Evolutionary conservation across 2,797 vertebrate species (phyloP).

Genomic region (Dryobates pubescens): DNA sequence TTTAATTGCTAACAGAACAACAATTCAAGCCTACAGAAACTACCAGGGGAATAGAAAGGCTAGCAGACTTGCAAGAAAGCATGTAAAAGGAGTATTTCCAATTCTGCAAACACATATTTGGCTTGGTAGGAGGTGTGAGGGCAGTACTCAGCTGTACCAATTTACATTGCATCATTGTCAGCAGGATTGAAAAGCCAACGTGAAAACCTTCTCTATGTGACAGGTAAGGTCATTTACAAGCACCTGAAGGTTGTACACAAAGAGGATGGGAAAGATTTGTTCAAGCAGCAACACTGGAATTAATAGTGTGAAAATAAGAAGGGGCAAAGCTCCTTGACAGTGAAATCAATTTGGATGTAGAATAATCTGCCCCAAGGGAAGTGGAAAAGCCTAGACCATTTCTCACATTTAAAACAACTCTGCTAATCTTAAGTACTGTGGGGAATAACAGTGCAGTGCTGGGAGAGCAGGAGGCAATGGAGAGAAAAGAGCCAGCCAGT

Average conservation of each 20-base stretch:
- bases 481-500: neutral
- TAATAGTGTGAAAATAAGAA: constrained; percentile 28
- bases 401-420: constrained; percentile 41
- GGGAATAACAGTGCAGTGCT: neutral
- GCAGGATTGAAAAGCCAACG: neutral
- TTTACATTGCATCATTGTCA: neutral
- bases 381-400: neutral
- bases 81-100: neutral
- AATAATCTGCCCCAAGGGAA: constrained; percentile 33
- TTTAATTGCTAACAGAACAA: constrained; percentile 8
- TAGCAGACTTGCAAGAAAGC: neutral
- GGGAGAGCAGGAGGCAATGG: neutral
- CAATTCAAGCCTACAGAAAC: neutral
- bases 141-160: neutral
- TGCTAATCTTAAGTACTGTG: neutral
- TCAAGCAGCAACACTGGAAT: neutral
- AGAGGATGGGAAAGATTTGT: neutral
- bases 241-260: constrained; percentile 2
- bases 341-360: constrained; percentile 58
- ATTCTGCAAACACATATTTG: neutral
- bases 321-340: constrained; percentile 24
- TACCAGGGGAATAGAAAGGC: neutral
- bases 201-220: neutral
- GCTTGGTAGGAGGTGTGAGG: neutral
- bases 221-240: neutral